These are phyloP conservation scores for Gadus chalcogrammus DNA, from an alignment of 2,113 vertebrate species.

Conservation along the genomic window DNA sequence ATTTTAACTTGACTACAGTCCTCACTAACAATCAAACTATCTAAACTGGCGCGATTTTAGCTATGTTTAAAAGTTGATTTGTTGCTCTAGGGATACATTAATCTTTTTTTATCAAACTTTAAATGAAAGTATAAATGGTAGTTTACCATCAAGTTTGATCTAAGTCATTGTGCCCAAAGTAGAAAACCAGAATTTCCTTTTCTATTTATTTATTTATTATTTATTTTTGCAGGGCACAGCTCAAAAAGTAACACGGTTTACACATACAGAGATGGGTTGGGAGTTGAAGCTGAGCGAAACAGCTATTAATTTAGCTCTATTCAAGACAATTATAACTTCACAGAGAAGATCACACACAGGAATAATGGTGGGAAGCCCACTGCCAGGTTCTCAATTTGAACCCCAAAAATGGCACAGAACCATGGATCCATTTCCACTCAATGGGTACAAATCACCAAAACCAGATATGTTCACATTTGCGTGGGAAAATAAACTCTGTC, in stretches of 20 bases:
- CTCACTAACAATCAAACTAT: too few species aligned
- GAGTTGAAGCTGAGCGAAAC: too few species aligned
- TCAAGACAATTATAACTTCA: background rate
- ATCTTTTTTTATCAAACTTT: background rate
- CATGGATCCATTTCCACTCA: conserved; percentile 6
- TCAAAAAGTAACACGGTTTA: too few species aligned
- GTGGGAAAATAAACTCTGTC: conserved; percentile 1
- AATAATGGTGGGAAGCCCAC: conserved; percentile 37
- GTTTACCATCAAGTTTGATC: background rate
- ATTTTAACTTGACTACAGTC: too few species aligned
- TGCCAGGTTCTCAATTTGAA: conserved; percentile 55
- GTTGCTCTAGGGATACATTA: too few species aligned
- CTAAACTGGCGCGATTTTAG: too few species aligned
- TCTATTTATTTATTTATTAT: conserved; percentile 12
- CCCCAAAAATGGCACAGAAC: conserved; percentile 34
- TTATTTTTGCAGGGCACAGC: conserved; percentile 1
- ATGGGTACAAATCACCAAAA: background rate
- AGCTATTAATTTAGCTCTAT: too few species aligned
- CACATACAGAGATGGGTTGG: too few species aligned
- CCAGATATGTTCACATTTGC: conserved; percentile 41
- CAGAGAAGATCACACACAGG: conserved; percentile 6
- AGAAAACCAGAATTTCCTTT: conserved; percentile 2
- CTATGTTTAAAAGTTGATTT: too few species aligned
- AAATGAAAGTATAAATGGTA: background rate
- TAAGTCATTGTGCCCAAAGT: background rate